A percentile compares a stretch with the other conserved stretches of the same genome.
Evolutionary conservation across 2,113 vertebrate genomes (phyloP).

Genomic region (Labrus mixtus): DNA sequence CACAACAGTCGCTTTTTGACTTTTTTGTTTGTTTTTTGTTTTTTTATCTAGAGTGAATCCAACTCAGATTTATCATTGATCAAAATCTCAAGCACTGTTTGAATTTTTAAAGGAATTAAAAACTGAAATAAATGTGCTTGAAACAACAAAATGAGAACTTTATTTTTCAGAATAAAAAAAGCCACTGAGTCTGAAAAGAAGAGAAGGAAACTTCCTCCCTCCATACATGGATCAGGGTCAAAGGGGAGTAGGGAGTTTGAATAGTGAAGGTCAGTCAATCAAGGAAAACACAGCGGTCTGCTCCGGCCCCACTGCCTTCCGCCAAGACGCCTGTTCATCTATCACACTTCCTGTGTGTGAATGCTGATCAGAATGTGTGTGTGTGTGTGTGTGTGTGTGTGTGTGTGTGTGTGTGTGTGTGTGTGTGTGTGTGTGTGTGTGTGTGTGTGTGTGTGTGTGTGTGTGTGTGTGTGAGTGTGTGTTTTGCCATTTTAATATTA

Average conservation of each 20-base stretch:
- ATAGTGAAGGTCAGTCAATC: constrained; percentile 46
- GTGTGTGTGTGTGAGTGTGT: not conserved
- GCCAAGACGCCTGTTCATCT: constrained; percentile 70
- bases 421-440: constrained; percentile 8
- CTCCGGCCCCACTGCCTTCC: constrained; percentile 52
- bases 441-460: constrained; percentile 36
- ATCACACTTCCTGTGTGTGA: constrained; percentile 60
- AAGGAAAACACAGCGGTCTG: constrained; percentile 46
- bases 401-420: constrained; percentile 29
- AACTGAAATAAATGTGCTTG: too few relatives aligned
- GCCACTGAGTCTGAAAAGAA: not conserved
- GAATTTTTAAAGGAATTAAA: too few relatives aligned
- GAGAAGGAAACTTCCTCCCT: constrained; percentile 18
- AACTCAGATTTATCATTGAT: too few relatives aligned
- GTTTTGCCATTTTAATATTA: not conserved
- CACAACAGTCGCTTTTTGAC: too few relatives aligned
- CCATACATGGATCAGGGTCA: constrained; percentile 62
- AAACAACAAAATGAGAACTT: too few relatives aligned
- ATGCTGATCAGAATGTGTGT: constrained; percentile 1
- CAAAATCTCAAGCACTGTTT: too few relatives aligned
- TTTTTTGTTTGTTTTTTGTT: too few relatives aligned
- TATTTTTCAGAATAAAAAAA: not conserved
- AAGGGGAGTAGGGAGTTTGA: constrained; percentile 37
- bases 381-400: not conserved
- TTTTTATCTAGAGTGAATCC: too few relatives aligned